Evolutionary conservation across 2,888 invertebrate genomes (phyloP).

Genomic region (Cheilosia grossa): DNA sequence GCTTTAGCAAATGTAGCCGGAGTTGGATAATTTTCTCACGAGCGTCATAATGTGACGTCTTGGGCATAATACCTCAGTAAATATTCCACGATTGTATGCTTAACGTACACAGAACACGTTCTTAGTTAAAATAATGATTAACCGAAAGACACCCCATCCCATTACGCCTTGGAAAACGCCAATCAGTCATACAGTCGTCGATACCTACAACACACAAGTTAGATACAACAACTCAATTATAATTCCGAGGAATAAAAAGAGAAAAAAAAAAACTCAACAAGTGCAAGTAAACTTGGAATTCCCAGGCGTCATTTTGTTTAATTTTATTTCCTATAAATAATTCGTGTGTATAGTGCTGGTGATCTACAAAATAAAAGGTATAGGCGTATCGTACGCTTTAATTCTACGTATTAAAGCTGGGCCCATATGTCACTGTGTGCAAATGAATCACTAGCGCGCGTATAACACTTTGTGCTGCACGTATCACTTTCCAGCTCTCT

Average conservation of each 20-base stretch:
- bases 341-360: slow-evolving; percentile 20
- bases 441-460: slow-evolving; percentile 56
- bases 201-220: neutral
- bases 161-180: slow-evolving; percentile 5
- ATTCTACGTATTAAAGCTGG: slow-evolving; percentile 42
- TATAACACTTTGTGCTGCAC: slow-evolving; percentile 58
- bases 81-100: slow-evolving; percentile 19
- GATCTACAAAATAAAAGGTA: slow-evolving; percentile 54
- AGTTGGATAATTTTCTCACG: neutral
- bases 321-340: neutral
- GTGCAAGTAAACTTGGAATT: slow-evolving; percentile 58
- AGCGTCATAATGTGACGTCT: neutral
- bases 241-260: slow-evolving; percentile 35
- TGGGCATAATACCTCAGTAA: neutral
- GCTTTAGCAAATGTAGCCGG: neutral
- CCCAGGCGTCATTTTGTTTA: slow-evolving; percentile 35
- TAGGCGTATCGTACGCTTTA: slow-evolving; percentile 3
- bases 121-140: slow-evolving; percentile 10
- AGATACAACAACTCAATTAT: slow-evolving; percentile 11
- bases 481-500: slow-evolving; percentile 64
- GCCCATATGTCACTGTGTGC: slow-evolving; percentile 20
- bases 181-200: neutral
- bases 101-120: neutral
- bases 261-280: neutral
- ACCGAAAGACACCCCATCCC: neutral